Evolutionary conservation across 2,797 vertebrate genomes (phyloP).

Genomic region (Semaprochilodus insignis): DNA sequence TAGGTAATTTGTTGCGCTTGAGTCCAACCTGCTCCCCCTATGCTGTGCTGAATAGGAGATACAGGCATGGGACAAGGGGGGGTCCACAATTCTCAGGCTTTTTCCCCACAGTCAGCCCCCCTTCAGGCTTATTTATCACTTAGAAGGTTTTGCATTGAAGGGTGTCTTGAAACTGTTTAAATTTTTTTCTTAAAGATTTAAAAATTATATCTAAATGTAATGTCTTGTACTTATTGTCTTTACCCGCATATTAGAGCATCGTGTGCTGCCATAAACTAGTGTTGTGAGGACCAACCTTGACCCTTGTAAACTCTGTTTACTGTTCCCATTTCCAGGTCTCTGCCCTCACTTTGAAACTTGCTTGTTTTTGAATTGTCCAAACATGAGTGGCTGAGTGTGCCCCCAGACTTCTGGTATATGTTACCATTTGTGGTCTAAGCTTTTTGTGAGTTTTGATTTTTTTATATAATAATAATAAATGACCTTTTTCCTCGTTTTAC

Average conservation of each 20-base stretch:
- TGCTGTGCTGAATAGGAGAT: conserved; percentile 71
- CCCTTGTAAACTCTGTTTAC: conserved; percentile 5
- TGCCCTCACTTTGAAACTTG: conserved; percentile 3
- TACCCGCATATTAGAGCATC: background rate
- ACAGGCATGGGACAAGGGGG: conserved; percentile 71
- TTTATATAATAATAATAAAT: background rate
- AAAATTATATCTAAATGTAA: background rate
- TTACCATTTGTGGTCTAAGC: background rate
- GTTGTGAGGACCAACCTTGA: conserved; percentile 20
- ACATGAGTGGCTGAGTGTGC: background rate
- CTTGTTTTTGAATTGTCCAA: conserved; percentile 23
- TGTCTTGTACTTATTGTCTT: background rate
- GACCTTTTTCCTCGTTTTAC: background rate
- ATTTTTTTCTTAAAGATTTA: background rate
- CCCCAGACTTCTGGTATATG: background rate
- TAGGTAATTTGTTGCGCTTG: conserved; percentile 79
- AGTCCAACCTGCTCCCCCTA: conserved; percentile 71
- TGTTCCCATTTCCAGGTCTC: background rate
- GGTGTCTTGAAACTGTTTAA: conserved; percentile 5
- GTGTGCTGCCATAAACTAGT: conserved; percentile 12
- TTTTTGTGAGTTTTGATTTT: background rate
- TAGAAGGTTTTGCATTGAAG: conserved; percentile 42
- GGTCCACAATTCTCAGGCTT: conserved; percentile 71
- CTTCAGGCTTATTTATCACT: conserved; percentile 73
- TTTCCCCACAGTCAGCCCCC: conserved; percentile 57